phyloP scores from a whole-genome alignment of 2,797 vertebrate genomes.

The Loris lydekkerianus region DNA sequence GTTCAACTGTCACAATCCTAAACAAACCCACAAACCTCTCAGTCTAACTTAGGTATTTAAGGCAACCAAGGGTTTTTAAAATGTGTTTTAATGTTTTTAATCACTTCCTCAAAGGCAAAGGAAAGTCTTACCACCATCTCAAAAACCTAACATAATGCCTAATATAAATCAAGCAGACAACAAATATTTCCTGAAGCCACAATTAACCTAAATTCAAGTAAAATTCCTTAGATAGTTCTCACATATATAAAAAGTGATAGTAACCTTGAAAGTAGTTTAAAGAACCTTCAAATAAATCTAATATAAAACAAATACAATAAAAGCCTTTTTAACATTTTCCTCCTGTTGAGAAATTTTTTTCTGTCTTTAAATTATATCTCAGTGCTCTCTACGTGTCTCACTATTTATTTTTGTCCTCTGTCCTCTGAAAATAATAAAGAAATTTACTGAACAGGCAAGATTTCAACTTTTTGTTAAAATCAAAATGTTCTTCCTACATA shows the following conservation, averaged over 20 bases:
- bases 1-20: neutral
- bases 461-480: slow-evolving; percentile 9
- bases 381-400: neutral
- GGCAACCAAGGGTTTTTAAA: slow-evolving; percentile 9
- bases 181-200: slow-evolving; percentile 18
- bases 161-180: neutral
- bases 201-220: slow-evolving; percentile 24
- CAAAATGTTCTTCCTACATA: neutral
- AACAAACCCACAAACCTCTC: neutral
- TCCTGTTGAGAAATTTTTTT: neutral
- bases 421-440: slow-evolving; percentile 6
- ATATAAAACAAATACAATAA: slow-evolving; percentile 11
- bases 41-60: neutral
- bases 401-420: slow-evolving; percentile 25
- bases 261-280: slow-evolving; percentile 14
- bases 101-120: slow-evolving; percentile 30
- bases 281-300: neutral
- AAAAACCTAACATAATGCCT: neutral
- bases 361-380: neutral
- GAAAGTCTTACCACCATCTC: neutral
- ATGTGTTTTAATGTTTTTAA: slow-evolving; percentile 25
- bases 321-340: slow-evolving; percentile 12
- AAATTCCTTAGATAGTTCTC: slow-evolving; percentile 7
- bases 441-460: neutral
- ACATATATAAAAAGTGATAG: neutral